Evolutionary conservation across 2,888 invertebrate genomes (phyloP).

Genomic region (Polydrusus tereticollis): DNA sequence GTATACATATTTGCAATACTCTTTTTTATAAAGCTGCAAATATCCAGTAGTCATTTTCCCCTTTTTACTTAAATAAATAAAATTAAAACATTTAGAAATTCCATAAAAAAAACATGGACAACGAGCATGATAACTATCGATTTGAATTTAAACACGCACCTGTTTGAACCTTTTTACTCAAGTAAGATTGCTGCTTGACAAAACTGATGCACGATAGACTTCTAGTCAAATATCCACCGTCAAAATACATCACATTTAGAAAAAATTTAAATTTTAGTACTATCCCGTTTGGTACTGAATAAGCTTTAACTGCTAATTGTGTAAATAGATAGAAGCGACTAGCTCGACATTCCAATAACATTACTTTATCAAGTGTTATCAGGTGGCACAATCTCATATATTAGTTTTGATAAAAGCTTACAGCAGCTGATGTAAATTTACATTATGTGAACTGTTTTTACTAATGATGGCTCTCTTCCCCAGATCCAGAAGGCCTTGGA

Average conservation of each 20-base stretch:
- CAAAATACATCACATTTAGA: conserved; percentile 20
- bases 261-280: conserved; percentile 8
- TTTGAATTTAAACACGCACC: conserved; percentile 42
- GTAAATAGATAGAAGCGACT: conserved; percentile 28
- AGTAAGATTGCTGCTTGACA: conserved; percentile 48
- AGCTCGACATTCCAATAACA: conserved; percentile 19
- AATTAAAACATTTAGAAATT: too few relatives aligned
- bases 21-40: too few relatives aligned
- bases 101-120: too few relatives aligned
- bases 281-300: neutral
- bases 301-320: conserved; percentile 15
- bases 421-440: neutral
- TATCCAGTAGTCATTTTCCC: too few relatives aligned
- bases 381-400: conserved; percentile 19
- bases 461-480: neutral
- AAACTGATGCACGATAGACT: conserved; percentile 50
- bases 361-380: conserved; percentile 29
- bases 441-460: neutral
- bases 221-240: conserved; percentile 24
- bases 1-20: too few relatives aligned
- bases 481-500: too few relatives aligned
- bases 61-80: too few relatives aligned
- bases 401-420: conserved; percentile 15
- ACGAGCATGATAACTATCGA: neutral
- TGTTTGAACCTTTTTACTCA: conserved; percentile 53